Base-by-base conservation (phyloP, 2,113 vertebrate genomes). In the Eleginops maclovinus region DNA sequence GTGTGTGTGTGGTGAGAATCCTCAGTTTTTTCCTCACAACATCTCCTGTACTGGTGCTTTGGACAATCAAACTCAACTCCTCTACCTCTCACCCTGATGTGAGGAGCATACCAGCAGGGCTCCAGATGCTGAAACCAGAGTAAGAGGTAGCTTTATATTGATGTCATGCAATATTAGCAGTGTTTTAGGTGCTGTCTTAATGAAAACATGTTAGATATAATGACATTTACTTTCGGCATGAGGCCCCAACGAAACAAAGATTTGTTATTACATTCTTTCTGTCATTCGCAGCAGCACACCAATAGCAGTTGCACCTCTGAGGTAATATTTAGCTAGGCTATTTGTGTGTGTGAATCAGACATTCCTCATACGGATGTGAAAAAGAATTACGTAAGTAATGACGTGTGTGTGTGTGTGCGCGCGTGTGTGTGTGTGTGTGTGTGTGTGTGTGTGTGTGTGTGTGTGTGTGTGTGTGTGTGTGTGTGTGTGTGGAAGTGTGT, bases 341-440 rank as follows among this genome's bases (percentile, higher is more conserved):
- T 76, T 4, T 72, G 59, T 75, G 59, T 66, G 64, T 14, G 66
- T 63, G 60, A 72, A 55, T 65, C 50, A 41, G 55, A 82, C 82
- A 88, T 88, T 90, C 77, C 84, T 83, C 84, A 74, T 53, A 7
- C 3, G 46, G 50, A 72, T 47, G 79, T 50, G 67, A 85, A 76
- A 64, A 43, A 78, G 22, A 21, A 60, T 15, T 54, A 59, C 22
- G 11, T 47, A 31, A 17, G 43, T 46, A 75, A 74, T n/a, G 56
- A 54, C 16, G 31, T 22, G 9, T 36, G 8, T 54, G 55, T 14
- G 58, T 46, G 36, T 15, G 55, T 14, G 58, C 43, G 36, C 13
- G 54, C 17, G 21, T 11, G n/a, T 56, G 3, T 50, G 47, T 60
- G 31, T 36, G 43, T 40, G 41, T 22, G 17, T 51, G 5, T 54